Conservation (phyloP, 2,888 invertebrate genomes). For the Cheilosia impressa region DNA sequence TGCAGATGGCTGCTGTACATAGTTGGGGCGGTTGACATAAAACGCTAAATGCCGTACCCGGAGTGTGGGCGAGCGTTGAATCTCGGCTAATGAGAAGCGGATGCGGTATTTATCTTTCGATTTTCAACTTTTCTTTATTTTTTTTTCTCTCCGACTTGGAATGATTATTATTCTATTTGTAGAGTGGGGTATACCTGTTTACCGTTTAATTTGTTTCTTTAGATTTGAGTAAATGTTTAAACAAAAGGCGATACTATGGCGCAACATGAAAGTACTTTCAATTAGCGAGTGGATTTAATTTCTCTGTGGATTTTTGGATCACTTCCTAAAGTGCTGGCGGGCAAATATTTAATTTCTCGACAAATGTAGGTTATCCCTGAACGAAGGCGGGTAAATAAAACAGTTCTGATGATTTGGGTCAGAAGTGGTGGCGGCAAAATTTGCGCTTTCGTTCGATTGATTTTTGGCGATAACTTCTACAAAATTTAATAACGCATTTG, state of each 20-base stretch:
- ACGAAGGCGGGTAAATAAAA: neutral
- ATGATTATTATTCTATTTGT: slow-evolving; percentile 53
- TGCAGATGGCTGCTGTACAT: slow-evolving; percentile 49
- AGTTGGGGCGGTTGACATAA: slow-evolving; percentile 56
- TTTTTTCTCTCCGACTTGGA: slow-evolving; percentile 14
- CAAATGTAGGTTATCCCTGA: slow-evolving; percentile 44
- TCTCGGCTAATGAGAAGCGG: slow-evolving; percentile 67
- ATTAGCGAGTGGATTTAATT: slow-evolving; percentile 47
- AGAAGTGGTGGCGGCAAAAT: no score
- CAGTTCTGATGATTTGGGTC: no score
- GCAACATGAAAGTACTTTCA: slow-evolving; percentile 51
- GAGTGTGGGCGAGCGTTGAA: slow-evolving; percentile 52
- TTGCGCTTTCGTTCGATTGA: no score
- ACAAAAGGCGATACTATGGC: slow-evolving; percentile 48
- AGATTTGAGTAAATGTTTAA: slow-evolving; percentile 70
- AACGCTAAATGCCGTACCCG: slow-evolving; percentile 51
- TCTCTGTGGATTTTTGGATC: slow-evolving; percentile 55
- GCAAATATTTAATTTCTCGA: slow-evolving; percentile 69
- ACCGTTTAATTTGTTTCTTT: slow-evolving; percentile 69
- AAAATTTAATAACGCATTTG: no score
- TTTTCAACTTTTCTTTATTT: neutral
- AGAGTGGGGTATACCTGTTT: slow-evolving; percentile 50
- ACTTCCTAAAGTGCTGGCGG: slow-evolving; percentile 56
- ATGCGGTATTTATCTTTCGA: slow-evolving; percentile 72
- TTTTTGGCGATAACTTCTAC: no score